phyloP scores from a whole-genome alignment of 2,888 invertebrate species.

The Yponomeuta sedellus region DNA sequence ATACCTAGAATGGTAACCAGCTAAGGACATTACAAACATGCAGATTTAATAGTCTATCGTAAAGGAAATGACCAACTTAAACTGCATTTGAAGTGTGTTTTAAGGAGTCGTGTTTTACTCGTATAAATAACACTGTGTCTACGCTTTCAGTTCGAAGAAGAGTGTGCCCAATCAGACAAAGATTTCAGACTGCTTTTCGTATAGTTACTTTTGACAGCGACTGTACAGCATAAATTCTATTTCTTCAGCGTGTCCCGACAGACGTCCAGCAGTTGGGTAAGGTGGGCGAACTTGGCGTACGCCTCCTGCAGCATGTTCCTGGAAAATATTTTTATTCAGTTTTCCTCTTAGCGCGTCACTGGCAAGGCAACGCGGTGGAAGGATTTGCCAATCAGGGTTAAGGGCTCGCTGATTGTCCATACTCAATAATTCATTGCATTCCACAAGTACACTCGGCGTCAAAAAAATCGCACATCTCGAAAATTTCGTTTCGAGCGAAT shows the following conservation, averaged over 20 bases:
- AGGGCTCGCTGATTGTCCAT: no score
- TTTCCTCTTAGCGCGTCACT: no score
- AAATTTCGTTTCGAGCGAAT: no score
- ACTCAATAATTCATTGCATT: no score
- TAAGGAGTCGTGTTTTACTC: not conserved
- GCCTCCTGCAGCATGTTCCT: conserved; percentile 67
- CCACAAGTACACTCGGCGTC: no score
- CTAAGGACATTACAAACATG: no score
- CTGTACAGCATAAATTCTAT: not conserved
- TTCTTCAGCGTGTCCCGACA: conserved; percentile 37
- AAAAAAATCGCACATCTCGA: no score
- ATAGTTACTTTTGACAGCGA: not conserved
- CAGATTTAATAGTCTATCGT: no score
- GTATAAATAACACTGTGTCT: not conserved
- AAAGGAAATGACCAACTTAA: no score
- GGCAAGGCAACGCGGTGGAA: no score
- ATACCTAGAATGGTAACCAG: no score
- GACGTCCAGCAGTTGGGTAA: conserved; percentile 45
- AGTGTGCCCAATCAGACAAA: not conserved
- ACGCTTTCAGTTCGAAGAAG: not conserved
- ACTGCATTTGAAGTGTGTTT: not conserved
- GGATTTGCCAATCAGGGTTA: no score
- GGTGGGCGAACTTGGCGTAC: conserved; percentile 49
- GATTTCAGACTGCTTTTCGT: not conserved
- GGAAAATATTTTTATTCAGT: conserved; percentile 26